phyloP scores from a whole-genome alignment of 2,888 invertebrate genomes.

The Xestia xanthographa region DNA sequence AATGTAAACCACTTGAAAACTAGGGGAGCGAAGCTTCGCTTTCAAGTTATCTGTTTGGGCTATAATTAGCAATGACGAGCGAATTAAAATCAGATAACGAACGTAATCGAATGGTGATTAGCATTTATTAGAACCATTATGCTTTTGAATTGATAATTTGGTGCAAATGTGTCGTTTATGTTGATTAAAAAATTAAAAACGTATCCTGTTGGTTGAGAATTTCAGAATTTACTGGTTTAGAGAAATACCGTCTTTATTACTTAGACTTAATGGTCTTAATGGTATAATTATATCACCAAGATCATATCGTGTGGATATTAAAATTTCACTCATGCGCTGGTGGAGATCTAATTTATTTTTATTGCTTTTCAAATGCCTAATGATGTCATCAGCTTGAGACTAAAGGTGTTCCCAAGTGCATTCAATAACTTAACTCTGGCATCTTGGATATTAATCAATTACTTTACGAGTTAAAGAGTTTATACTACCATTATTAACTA shows the following conservation, averaged over 20 bases:
- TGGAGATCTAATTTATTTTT: constrained; percentile 47
- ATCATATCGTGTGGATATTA: constrained; percentile 23
- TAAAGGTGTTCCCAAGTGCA: constrained; percentile 29
- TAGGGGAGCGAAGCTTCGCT: constrained; percentile 74
- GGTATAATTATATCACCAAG: constrained; percentile 26
- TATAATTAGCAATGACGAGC: constrained; percentile 68
- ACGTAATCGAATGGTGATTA: constrained; percentile 64
- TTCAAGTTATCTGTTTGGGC: constrained; percentile 62
- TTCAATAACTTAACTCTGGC: constrained; percentile 15
- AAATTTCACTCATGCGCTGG: constrained; percentile 30
- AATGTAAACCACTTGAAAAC: constrained; percentile 83
- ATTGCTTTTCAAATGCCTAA: constrained; percentile 48
- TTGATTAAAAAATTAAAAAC: constrained; percentile 52
- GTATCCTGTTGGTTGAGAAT: constrained; percentile 52
- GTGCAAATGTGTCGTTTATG: constrained; percentile 64
- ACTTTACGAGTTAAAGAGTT: constrained; percentile 24
- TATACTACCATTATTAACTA: no score
- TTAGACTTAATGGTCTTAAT: constrained; percentile 22
- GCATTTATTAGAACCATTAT: constrained; percentile 66
- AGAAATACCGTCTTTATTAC: constrained; percentile 44
- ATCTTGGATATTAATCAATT: constrained; percentile 23
- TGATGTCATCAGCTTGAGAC: constrained; percentile 31
- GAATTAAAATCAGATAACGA: constrained; percentile 56
- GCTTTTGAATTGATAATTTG: constrained; percentile 55
- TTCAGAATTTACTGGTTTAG: constrained; percentile 34